These are phyloP conservation scores for Hemicentrotus pulcherrimus DNA, from an alignment of 35 echinoderm and acorn worm species.

Conservation along the genomic window DNA sequence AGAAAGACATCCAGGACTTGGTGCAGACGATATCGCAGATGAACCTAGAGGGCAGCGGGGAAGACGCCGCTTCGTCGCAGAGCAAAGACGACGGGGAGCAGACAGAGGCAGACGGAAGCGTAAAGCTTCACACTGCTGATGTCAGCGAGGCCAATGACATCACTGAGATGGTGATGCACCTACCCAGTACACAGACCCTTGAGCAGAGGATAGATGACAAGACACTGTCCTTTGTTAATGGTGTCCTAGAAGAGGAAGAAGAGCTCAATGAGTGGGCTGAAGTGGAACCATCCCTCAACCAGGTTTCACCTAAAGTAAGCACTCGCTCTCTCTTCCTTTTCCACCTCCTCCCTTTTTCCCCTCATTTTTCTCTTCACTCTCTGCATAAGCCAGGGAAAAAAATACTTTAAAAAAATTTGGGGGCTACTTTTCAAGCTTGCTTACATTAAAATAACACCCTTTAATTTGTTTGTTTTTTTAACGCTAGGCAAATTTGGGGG, in stretches of 20 bases:
- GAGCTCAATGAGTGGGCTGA: slow-evolving; percentile 64
- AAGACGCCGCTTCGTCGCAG: background rate
- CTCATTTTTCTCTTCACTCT: too few relatives aligned
- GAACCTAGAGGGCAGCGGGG: slow-evolving; percentile 11
- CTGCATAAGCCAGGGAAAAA: too few relatives aligned
- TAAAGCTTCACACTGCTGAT: slow-evolving; percentile 67
- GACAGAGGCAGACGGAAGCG: slow-evolving; percentile 37
- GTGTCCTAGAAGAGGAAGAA: slow-evolving; percentile 78
- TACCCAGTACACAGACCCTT: slow-evolving; percentile 81
- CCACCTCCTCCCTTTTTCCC: too few relatives aligned
- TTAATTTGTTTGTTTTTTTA: too few relatives aligned
- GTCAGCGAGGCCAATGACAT: slow-evolving; percentile 79
- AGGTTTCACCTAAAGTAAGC: background rate
- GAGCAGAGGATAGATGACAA: slow-evolving; percentile 80
- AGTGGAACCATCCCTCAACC: background rate
- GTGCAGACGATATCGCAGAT: slow-evolving; percentile 47
- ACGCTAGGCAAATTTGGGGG: too few relatives aligned
- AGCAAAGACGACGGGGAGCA: background rate
- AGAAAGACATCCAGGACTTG: slow-evolving; percentile 53
- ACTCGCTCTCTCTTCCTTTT: background rate
- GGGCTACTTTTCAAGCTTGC: too few relatives aligned
- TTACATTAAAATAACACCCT: too few relatives aligned
- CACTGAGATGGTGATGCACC: slow-evolving; percentile 83
- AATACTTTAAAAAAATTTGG: too few relatives aligned
- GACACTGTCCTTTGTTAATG: slow-evolving; percentile 73